Percentiles rank a stretch among this genome's conserved stretches.
Evolutionary conservation across 2,113 vertebrate genomes (phyloP).

Genomic region (Stigmatopora nigra): DNA sequence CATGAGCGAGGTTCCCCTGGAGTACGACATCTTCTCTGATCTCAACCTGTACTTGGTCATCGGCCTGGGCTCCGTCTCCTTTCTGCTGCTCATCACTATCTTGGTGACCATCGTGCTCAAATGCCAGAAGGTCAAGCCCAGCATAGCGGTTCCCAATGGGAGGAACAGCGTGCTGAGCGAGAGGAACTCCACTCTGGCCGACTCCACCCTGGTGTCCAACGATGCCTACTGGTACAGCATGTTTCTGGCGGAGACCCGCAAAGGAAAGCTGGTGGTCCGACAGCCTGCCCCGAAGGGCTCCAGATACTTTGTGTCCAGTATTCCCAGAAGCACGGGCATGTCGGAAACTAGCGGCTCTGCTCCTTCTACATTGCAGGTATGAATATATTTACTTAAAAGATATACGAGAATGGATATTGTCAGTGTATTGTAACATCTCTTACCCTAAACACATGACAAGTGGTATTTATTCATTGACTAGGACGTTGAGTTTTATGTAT

Average conservation of each 20-base stretch:
- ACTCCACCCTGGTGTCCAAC: conserved; percentile 51
- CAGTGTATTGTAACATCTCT: neutral
- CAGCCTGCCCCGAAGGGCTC: conserved; percentile 47
- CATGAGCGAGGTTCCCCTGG: conserved; percentile 67
- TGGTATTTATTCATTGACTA: too few relatives aligned
- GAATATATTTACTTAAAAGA: neutral
- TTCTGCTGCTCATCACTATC: conserved; percentile 72
- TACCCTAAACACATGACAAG: neutral
- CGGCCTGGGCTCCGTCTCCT: conserved; percentile 73
- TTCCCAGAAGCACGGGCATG: conserved; percentile 38
- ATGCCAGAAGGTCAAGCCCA: conserved; percentile 55
- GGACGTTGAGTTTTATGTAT: neutral
- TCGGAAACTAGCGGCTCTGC: conserved; percentile 44
- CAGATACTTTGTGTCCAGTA: conserved; percentile 50
- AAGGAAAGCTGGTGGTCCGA: conserved; percentile 48
- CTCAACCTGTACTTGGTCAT: conserved; percentile 73
- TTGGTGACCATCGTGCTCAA: conserved; percentile 70
- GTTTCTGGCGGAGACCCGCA: conserved; percentile 49
- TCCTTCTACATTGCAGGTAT: conserved; percentile 35
- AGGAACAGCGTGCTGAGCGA: conserved; percentile 51
- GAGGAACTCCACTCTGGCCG: conserved; percentile 45
- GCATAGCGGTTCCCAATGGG: conserved; percentile 31
- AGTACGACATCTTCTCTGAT: conserved; percentile 62
- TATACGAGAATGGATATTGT: neutral
- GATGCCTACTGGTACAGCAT: conserved; percentile 54